A percentile compares a stretch with the other conserved stretches of the same genome.
These are phyloP conservation scores for Hemiscyllium ocellatum DNA, from an alignment of 2,113 vertebrate genomes.

Conservation along the genomic window DNA sequence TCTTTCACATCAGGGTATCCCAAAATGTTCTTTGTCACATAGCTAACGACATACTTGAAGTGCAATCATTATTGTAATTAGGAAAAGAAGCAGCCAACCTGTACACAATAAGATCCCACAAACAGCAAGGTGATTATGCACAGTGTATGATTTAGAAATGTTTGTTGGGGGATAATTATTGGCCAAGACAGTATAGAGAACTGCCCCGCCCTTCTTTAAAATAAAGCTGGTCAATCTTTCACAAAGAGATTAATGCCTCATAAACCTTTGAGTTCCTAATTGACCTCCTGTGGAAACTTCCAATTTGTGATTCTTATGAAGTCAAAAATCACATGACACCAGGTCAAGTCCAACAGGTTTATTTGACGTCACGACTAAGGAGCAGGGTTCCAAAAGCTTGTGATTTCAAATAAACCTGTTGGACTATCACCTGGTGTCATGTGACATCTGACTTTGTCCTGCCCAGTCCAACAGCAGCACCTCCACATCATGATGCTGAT, in stretches of 20 bases:
- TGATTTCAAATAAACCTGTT: too few relatives aligned
- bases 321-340: too few relatives aligned
- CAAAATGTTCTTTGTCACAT: neutral
- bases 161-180: neutral
- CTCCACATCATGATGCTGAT: neutral
- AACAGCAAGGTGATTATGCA: neutral
- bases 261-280: neutral
- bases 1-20: neutral
- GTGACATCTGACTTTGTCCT: too few relatives aligned
- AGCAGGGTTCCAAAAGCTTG: too few relatives aligned
- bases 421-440: too few relatives aligned
- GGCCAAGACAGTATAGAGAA: neutral
- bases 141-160: neutral
- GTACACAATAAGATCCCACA: neutral
- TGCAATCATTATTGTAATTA: neutral
- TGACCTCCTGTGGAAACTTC: too few relatives aligned
- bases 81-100: neutral
- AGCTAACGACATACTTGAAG: neutral
- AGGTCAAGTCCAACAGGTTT: too few relatives aligned
- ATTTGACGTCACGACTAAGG: too few relatives aligned
- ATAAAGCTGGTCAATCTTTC: neutral
- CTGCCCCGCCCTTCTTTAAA: neutral
- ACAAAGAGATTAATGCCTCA: neutral
- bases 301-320: neutral
- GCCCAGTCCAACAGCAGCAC: too few relatives aligned